phyloP scores from a whole-genome alignment of 2,113 vertebrate species.

The Tragelaphus buxtoni region DNA sequence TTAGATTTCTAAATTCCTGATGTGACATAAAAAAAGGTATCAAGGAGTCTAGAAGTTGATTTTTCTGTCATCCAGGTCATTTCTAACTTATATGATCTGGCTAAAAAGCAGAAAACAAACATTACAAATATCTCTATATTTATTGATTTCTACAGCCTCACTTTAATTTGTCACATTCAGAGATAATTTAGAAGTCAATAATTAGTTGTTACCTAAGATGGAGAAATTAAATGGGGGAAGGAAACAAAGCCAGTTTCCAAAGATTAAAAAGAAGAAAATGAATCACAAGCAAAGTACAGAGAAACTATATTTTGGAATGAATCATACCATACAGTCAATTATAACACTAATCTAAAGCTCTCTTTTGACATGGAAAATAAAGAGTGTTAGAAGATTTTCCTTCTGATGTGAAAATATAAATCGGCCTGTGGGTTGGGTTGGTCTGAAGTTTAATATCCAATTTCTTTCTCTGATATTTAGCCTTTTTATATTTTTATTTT shows the following conservation, averaged over 20 bases:
- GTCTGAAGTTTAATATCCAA: neutral
- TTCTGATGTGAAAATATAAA: slow-evolving; percentile 33
- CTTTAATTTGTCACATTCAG: neutral
- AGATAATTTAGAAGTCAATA: slow-evolving; percentile 37
- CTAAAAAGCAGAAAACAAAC: neutral
- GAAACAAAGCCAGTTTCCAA: slow-evolving; percentile 4
- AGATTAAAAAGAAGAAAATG: slow-evolving; percentile 40
- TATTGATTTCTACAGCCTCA: neutral
- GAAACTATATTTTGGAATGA: slow-evolving; percentile 24
- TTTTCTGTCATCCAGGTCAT: neutral
- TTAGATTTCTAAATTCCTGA: slow-evolving; percentile 45
- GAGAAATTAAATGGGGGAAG: slow-evolving; percentile 13
- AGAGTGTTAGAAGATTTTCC: neutral
- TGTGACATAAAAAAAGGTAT: neutral
- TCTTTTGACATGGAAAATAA: neutral
- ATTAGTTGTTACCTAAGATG: neutral
- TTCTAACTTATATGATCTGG: slow-evolving; percentile 36
- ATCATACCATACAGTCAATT: neutral
- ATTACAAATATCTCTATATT: neutral
- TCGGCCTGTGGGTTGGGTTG: neutral
- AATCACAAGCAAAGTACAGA: slow-evolving; percentile 43
- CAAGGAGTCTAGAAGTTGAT: neutral
- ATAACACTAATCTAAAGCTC: neutral
- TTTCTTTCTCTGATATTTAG: slow-evolving; percentile 15
- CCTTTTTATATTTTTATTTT: slow-evolving; percentile 38